Evolutionary conservation across 2,113 vertebrate species (phyloP).

Genomic region (Spermophilus dauricus): DNA sequence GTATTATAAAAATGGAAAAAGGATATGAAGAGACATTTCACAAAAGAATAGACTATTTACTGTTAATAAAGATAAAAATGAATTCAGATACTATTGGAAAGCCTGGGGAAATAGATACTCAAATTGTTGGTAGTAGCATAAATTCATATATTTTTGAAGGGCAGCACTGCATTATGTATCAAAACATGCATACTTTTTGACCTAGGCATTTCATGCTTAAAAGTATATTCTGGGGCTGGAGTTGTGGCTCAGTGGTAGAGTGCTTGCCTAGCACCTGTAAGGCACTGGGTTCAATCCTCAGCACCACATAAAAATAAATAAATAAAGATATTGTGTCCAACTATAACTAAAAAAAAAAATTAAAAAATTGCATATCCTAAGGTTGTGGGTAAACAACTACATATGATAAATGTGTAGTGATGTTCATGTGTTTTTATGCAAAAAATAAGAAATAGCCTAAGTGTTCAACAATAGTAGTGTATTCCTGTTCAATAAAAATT

Average conservation of each 20-base stretch:
- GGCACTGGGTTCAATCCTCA: too few species aligned
- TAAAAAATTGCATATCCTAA: background rate
- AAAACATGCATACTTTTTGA: background rate
- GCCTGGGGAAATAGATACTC: background rate
- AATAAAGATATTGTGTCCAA: too few species aligned
- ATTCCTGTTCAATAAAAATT: background rate
- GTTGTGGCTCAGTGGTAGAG: too few species aligned
- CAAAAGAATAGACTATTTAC: background rate
- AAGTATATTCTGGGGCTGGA: background rate
- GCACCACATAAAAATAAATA: too few species aligned
- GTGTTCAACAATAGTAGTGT: background rate
- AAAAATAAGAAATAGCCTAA: background rate
- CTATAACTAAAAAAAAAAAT: too few species aligned
- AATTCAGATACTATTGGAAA: background rate
- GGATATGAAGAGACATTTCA: conserved; percentile 15
- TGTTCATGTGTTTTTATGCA: background rate
- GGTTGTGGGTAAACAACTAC: background rate
- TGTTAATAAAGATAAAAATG: background rate
- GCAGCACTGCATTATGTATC: background rate
- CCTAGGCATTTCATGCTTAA: background rate
- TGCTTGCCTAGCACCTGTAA: too few species aligned
- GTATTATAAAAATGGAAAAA: conserved; percentile 18
- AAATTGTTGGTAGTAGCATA: background rate
- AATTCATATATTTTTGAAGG: background rate
- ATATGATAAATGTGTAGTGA: background rate